phyloP scores from a whole-genome alignment of 1,140 invertebrate genomes.

The Drosophila orena region DNA sequence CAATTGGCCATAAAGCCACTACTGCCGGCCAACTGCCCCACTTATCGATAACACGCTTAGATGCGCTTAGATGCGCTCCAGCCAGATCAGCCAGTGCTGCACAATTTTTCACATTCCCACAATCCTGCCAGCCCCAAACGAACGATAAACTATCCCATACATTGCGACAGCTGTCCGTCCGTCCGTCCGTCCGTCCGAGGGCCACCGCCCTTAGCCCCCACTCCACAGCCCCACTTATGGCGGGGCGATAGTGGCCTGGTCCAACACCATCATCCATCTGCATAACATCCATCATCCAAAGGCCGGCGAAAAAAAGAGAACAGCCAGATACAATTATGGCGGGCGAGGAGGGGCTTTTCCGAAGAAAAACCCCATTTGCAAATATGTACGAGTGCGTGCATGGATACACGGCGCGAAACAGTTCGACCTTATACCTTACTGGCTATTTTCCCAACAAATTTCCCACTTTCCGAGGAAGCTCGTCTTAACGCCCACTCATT shows the following conservation, averaged over 20 bases:
- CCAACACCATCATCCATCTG: conserved; percentile 59
- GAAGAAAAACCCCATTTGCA: conserved; percentile 62
- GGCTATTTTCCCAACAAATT: too few species aligned
- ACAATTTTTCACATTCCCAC: neutral
- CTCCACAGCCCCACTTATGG: neutral
- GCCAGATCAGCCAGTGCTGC: conserved; percentile 23
- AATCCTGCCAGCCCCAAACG: conserved; percentile 13
- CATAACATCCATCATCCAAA: conserved; percentile 66
- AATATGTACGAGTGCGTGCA: conserved; percentile 49
- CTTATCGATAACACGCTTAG: conserved; percentile 60
- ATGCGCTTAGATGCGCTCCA: conserved; percentile 19
- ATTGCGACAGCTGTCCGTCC: conserved; percentile 59
- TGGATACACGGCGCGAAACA: neutral
- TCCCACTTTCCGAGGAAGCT: too few species aligned
- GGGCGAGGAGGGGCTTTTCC: conserved; percentile 6
- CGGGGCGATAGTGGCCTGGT: conserved; percentile 41
- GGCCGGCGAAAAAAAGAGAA: conserved; percentile 25
- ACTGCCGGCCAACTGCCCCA: conserved; percentile 21
- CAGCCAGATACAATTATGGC: conserved; percentile 74
- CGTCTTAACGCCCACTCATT: too few species aligned
- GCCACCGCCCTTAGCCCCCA: conserved; percentile 15
- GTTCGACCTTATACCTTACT: too few species aligned
- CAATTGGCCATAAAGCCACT: conserved; percentile 9
- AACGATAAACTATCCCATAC: conserved; percentile 67
- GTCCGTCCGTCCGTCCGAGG: conserved; percentile 47